Evolutionary conservation across 2,888 invertebrate genomes (phyloP), one percentile per base, ranked within the genome.

Genomic region (Thymelicus acteon): DNA sequence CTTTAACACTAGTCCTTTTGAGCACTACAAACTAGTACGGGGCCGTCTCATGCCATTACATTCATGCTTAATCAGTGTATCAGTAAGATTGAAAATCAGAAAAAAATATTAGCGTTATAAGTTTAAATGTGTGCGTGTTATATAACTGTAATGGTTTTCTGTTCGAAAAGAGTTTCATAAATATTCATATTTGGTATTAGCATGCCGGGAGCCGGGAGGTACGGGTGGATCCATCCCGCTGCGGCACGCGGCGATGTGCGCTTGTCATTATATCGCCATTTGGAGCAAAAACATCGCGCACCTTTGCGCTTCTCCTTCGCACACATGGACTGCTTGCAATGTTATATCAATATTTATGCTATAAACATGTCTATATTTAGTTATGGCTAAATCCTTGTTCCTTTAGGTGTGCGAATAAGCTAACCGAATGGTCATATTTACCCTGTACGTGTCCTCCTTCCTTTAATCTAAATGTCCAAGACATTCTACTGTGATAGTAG

Each of bases 221-320:
- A 15, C 49, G 52, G 52, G 24, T 3, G 24, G 13, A 24, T 10
- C 10, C 31, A 79, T 81, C 85, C 81, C 82, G 80, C 81, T 77
- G 81, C 82, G 69, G 74, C 76, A 77, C 77, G 82, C 82, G 75
- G 81, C 83, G 84, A 79, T 85, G 85, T 82, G 82, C 86, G 87
- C 81, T 88, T 87, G 86, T 92, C 91, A 93, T 93, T 92, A 92
- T 92, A 86, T 91, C 85, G 85, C 84, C 85, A 92, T 93, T 92
- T 93, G 89, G 85, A 79, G 84, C 90, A 91, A 92, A 92, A 92
- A 90, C 89, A 78, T 77, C 79, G 81, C 82, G 81, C 87, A 89
- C 88, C 88, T 88, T 85, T 80, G 79, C 80, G 79, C 77, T 65
- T 15, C 77, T 75, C 76, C 75, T 76, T 62, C 67, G 39, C 60